Base-by-base conservation (phyloP, 2,113 vertebrate species). In the Burhinus bistriatus region DNA sequence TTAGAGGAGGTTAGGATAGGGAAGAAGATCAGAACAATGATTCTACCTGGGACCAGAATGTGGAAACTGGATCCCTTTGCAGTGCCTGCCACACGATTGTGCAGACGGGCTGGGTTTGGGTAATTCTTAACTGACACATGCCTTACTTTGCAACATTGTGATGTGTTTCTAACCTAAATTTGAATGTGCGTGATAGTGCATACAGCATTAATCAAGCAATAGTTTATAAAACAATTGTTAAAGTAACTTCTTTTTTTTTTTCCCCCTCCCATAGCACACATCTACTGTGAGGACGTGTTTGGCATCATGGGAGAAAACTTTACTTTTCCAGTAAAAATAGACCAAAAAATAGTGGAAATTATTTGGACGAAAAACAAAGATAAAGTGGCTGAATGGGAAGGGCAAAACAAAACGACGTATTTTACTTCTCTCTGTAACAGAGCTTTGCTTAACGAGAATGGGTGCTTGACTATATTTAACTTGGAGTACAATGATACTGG, bases 351-450 rank as follows among this genome's bases (percentile, higher is more conserved):
- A 32, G 0, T 0, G 6, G 94, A 95, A 30, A 26, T 5, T 34
- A 3, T 1, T 32, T 96, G 95, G 95, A 96, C 3, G 0, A 96
- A 86, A 80, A 12, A 44, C 79, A 93, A 44, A 29, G 0, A 95
- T 90, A 88, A 52, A 76, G 90, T 95, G 40, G 95, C 54, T 72
- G 88, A 76, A 83, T 44, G 66, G 88, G 95, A 96, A 9, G 9
- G 4, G 6, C 32, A 27, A 42, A 32, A 1, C 4, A 0, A 29
- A 5, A 0, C 13, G 0, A 64, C 0, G 0, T 96, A 94, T 83
- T 85, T 55, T 44, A 0, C 0, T 55, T 3, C 25, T 34, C 23
- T 93, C 15, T 0, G 0, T 1, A 3, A 16, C 12, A 92, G 92
- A 79, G 10, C 29, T n/a, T 42, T 79, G 4, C 92, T 97, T 85